phyloP scores from a whole-genome alignment of 1,140 invertebrate genomes.

The Melitaea cinxia region DNA sequence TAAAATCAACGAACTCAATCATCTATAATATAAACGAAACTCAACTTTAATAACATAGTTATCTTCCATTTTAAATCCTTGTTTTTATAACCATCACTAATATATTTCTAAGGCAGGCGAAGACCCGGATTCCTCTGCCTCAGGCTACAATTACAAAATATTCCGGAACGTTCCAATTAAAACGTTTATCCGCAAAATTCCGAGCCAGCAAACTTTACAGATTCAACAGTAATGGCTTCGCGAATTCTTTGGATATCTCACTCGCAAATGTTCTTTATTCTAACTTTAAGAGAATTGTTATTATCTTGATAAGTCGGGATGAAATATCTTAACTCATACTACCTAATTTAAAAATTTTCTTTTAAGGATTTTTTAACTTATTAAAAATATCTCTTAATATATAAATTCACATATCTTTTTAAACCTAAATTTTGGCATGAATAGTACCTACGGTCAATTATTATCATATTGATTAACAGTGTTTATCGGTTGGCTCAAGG shows the following conservation, averaged over 20 bases:
- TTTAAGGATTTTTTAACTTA: too few species aligned
- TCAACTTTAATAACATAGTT: too few species aligned
- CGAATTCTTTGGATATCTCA: constrained; percentile 67
- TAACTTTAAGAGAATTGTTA: constrained; percentile 35
- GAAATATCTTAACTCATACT: not conserved
- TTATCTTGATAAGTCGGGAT: constrained; percentile 1
- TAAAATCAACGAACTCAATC: too few species aligned
- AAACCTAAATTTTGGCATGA: too few species aligned
- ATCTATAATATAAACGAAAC: too few species aligned
- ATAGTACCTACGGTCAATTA: too few species aligned
- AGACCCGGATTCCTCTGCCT: constrained; percentile 29
- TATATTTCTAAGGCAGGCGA: constrained; percentile 34
- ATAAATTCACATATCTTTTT: too few species aligned
- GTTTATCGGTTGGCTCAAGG: too few species aligned
- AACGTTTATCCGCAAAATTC: constrained; percentile 78
- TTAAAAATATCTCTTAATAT: too few species aligned
- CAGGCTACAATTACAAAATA: constrained; percentile 73
- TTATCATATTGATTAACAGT: too few species aligned
- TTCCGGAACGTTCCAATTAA: constrained; percentile 77
- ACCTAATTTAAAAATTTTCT: too few species aligned
- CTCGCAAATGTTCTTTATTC: constrained; percentile 49
- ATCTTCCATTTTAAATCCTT: not conserved
- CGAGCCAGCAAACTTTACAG: constrained; percentile 61
- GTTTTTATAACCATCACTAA: constrained; percentile 11
- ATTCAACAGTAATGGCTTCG: constrained; percentile 59